Evolutionary conservation across 2,797 vertebrate species (phyloP).

Genomic region (Helicolenus hilgendorfi): DNA sequence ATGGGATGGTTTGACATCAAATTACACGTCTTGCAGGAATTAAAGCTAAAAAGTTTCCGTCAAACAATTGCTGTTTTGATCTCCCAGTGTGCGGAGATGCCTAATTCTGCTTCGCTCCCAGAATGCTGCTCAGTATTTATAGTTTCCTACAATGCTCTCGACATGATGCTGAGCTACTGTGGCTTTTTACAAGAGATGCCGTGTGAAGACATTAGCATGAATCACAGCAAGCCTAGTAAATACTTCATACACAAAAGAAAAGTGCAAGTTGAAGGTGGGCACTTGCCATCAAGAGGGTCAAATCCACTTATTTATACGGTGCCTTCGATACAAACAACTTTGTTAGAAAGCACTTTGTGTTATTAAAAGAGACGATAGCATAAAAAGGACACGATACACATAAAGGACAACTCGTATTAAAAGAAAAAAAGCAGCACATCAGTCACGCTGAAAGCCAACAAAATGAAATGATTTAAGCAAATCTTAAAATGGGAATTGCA

Average conservation of each 20-base stretch:
- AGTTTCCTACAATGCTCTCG: background rate
- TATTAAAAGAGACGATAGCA: constrained; percentile 55
- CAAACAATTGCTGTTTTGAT: background rate
- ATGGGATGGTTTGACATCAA: background rate
- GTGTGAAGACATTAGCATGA: constrained; percentile 36
- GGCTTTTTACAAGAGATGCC: constrained; percentile 49
- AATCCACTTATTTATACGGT: constrained; percentile 44
- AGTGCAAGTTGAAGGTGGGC: constrained; percentile 50
- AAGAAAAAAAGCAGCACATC: constrained; percentile 19
- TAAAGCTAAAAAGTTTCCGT: background rate
- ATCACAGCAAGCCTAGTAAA: constrained; percentile 58
- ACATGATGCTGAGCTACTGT: constrained; percentile 8
- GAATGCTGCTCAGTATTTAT: constrained; percentile 33
- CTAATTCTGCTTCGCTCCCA: constrained; percentile 23
- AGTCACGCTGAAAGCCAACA: constrained; percentile 33
- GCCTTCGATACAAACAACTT: constrained; percentile 44
- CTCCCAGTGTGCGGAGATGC: background rate
- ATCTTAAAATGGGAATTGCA: constrained; percentile 40
- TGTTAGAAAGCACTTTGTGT: constrained; percentile 63
- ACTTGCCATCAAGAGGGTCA: constrained; percentile 27
- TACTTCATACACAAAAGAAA: constrained; percentile 45
- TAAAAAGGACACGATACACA: constrained; percentile 19
- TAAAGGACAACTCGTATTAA: constrained; percentile 8
- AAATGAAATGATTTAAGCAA: constrained; percentile 51
- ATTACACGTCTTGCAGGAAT: background rate